Evolutionary conservation across 35 echinoderm and acorn worm genomes (phyloP).

Genomic region (Lytechinus variegatus): DNA sequence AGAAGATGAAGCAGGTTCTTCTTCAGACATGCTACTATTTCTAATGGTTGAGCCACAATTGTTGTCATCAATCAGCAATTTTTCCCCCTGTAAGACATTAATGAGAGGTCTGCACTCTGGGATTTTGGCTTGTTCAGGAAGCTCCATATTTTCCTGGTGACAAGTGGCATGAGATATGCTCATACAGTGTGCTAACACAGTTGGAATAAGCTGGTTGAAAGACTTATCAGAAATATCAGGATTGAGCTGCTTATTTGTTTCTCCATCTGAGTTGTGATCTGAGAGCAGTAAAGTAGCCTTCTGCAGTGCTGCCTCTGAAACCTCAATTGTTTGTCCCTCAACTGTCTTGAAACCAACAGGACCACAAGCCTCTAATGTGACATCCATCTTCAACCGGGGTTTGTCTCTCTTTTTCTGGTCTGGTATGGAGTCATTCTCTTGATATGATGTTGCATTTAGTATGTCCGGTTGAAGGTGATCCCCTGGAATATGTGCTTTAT

Average conservation of each 20-base stretch:
- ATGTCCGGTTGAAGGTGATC: too few relatives aligned
- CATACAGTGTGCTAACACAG: not conserved
- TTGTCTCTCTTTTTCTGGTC: not conserved
- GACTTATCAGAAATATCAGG: not conserved
- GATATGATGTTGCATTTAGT: not conserved
- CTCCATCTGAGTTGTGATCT: not conserved
- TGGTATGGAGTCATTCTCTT: not conserved
- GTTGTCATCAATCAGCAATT: too few relatives aligned
- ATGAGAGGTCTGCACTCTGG: too few relatives aligned
- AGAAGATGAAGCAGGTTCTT: not conserved
- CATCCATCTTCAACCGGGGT: not conserved
- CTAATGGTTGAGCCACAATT: not conserved
- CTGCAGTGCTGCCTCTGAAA: slow-evolving; percentile 55
- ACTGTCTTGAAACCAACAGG: slow-evolving; percentile 70
- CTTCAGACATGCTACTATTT: not conserved
- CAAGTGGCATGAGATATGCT: not conserved
- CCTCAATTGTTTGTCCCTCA: slow-evolving; percentile 60
- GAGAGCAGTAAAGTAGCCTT: slow-evolving; percentile 57
- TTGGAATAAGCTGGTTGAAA: not conserved
- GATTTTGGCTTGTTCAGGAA: not conserved
- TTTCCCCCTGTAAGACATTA: too few relatives aligned
- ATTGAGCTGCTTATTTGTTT: not conserved
- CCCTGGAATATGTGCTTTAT: too few relatives aligned
- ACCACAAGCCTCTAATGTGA: not conserved
- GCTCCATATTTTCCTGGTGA: not conserved